Conservation (phyloP, 2,113 vertebrate species). For the Eolophus roseicapilla region DNA sequence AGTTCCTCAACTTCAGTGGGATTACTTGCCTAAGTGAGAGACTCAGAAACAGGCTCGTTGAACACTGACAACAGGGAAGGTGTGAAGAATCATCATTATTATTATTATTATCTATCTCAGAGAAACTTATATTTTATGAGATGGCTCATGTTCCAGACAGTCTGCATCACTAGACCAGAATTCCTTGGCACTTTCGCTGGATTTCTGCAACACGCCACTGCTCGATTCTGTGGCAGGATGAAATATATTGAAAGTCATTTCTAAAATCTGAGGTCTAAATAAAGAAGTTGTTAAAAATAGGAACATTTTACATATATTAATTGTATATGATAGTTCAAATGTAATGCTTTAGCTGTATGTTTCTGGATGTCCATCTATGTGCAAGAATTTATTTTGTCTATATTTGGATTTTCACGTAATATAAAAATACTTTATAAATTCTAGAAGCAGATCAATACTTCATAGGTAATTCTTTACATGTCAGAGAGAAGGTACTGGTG, state of each 20-base stretch:
- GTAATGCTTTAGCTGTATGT: neutral
- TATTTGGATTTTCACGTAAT: neutral
- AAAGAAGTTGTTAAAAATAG: neutral
- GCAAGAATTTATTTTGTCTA: neutral
- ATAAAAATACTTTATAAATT: neutral
- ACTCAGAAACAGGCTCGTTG: neutral
- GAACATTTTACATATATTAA: neutral
- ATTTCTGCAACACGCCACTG: neutral
- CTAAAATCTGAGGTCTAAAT: neutral
- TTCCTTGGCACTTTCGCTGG: neutral
- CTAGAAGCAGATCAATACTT: neutral
- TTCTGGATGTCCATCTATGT: neutral
- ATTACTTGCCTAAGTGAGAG: neutral
- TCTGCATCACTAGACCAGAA: neutral
- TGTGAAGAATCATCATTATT: neutral
- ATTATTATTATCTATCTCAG: neutral
- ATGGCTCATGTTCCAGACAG: neutral
- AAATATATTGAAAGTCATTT: neutral
- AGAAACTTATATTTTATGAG: neutral
- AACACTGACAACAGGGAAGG: neutral
- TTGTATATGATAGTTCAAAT: neutral
- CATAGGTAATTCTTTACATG: neutral
- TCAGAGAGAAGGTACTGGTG: neutral
- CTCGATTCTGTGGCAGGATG: neutral
- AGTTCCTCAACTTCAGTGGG: neutral